Conservation (phyloP, 2,113 vertebrate genomes). For the Ia io region DNA sequence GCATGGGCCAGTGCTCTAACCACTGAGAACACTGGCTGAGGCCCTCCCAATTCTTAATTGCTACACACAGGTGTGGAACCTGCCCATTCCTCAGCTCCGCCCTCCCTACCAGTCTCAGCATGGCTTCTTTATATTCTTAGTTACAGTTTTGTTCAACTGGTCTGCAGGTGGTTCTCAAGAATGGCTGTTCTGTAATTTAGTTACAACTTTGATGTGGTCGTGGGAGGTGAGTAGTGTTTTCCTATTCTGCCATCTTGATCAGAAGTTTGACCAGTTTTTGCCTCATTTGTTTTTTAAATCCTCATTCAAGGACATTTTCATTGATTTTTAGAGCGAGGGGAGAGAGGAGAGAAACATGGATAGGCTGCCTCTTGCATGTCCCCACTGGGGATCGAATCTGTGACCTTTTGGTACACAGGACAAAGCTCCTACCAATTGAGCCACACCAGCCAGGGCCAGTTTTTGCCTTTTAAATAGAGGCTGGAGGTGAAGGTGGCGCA, state of each 20-base stretch:
- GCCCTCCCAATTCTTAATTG: neutral
- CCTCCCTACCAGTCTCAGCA: neutral
- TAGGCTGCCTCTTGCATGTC: too few relatives aligned
- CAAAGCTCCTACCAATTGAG: too few relatives aligned
- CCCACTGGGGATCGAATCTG: too few relatives aligned
- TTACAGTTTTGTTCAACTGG: neutral
- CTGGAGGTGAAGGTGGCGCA: rapidly evolving
- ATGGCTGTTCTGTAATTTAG: neutral
- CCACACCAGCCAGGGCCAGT: too few relatives aligned
- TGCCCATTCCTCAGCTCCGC: neutral
- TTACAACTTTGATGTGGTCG: neutral
- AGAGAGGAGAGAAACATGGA: too few relatives aligned
- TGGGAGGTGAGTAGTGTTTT: neutral
- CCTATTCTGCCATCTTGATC: neutral
- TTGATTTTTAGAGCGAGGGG: too few relatives aligned
- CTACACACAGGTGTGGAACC: neutral
- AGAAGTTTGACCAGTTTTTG: neutral
- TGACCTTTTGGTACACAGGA: too few relatives aligned
- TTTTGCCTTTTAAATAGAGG: neutral
- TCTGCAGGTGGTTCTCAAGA: neutral
- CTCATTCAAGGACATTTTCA: too few relatives aligned
- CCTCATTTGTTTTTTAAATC: too few relatives aligned
- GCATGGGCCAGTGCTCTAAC: too few relatives aligned
- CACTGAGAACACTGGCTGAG: too few relatives aligned
- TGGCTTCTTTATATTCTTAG: neutral